These are phyloP conservation scores for Orycteropus afer DNA, from an alignment of 2,113 vertebrate genomes.

Conservation along the genomic window DNA sequence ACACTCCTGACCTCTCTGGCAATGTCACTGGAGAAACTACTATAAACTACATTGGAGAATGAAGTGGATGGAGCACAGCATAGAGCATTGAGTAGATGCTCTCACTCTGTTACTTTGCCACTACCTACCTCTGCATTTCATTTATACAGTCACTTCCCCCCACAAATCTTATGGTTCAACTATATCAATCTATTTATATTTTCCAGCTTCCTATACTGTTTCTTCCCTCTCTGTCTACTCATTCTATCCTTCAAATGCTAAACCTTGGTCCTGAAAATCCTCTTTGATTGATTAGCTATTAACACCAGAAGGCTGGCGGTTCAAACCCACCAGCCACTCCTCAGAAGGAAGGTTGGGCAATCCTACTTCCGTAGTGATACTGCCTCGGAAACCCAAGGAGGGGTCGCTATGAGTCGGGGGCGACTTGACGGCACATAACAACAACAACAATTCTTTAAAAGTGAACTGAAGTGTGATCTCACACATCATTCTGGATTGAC, in stretches of 20 bases:
- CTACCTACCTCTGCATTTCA: not conserved
- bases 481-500: not conserved
- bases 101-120: not conserved
- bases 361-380: too few relatives aligned
- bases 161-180: not conserved
- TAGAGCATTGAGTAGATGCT: not conserved
- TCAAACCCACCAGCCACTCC: too few relatives aligned
- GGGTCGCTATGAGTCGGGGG: too few relatives aligned
- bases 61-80: too few relatives aligned
- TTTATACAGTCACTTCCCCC: not conserved
- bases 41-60: not conserved
- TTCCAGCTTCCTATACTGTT: rapidly evolving
- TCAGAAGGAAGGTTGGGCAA: too few relatives aligned
- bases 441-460: not conserved
- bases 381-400: too few relatives aligned
- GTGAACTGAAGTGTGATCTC: not conserved
- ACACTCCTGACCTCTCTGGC: not conserved
- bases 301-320: too few relatives aligned
- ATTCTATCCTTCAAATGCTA: not conserved
- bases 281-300: not conserved
- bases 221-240: not conserved
- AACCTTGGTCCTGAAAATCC: not conserved
- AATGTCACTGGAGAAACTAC: not conserved
- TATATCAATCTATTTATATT: not conserved
- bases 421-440: too few relatives aligned